Conservation (phyloP, 2,797 vertebrate species). For the Brotula barbata region DNA sequence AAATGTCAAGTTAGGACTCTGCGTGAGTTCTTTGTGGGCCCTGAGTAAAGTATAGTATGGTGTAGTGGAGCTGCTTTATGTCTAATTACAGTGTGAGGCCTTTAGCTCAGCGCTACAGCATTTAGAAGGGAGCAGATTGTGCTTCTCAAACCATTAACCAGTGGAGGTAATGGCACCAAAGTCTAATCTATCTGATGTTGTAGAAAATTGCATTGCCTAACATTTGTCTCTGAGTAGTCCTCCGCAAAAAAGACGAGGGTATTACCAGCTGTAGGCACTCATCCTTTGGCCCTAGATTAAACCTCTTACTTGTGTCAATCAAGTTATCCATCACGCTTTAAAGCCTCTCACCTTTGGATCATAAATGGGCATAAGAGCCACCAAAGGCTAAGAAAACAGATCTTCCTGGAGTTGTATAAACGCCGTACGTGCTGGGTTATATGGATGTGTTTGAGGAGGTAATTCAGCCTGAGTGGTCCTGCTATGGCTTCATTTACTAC, state of each 20-base stretch:
- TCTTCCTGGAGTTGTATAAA: slow-evolving; percentile 46
- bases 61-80: background rate
- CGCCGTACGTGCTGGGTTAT: slow-evolving; percentile 57
- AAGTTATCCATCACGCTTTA: slow-evolving; percentile 57
- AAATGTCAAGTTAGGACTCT: background rate
- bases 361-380: slow-evolving; percentile 61
- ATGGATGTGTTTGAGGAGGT: slow-evolving; percentile 71
- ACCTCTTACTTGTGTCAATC: slow-evolving; percentile 37
- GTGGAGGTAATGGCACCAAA: slow-evolving; percentile 6
- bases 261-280: slow-evolving; percentile 5
- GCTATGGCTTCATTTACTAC: slow-evolving; percentile 59
- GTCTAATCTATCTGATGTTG: background rate
- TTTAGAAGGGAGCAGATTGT: background rate
- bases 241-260: slow-evolving; percentile 16
- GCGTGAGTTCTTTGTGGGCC: background rate
- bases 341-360: slow-evolving; percentile 48
- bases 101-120: background rate
- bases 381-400: slow-evolving; percentile 44
- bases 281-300: slow-evolving; percentile 26
- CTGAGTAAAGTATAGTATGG: too few relatives aligned
- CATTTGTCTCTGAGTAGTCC: background rate
- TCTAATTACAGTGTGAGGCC: background rate
- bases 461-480: slow-evolving; percentile 66
- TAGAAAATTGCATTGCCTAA: background rate
- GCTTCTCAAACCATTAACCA: background rate